A percentile compares a stretch with the other conserved stretches of the same genome.
These are phyloP conservation scores for Ctenicera cuprea DNA, from an alignment of 2,888 invertebrate species.

Conservation along the genomic window DNA sequence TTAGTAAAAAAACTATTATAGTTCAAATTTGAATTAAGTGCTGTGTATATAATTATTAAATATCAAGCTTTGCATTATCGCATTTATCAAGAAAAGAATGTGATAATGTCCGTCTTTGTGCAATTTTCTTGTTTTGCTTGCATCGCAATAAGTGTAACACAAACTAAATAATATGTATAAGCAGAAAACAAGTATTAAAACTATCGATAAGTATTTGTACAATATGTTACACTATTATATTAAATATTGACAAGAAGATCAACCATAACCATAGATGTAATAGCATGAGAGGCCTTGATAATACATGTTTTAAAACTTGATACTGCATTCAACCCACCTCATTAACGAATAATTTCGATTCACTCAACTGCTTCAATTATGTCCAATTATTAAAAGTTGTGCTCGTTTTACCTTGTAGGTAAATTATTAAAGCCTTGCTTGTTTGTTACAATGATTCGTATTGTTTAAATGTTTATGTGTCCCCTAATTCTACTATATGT, in stretches of 20 bases:
- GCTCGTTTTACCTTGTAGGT: too few relatives aligned
- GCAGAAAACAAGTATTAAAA: constrained; percentile 33
- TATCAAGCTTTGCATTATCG: constrained; percentile 30
- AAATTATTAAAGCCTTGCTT: background rate
- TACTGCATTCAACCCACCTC: background rate
- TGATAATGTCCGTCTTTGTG: constrained; percentile 22
- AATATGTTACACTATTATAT: constrained; percentile 16
- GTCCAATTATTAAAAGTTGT: too few relatives aligned
- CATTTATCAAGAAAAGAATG: constrained; percentile 20
- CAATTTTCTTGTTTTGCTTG: constrained; percentile 32
- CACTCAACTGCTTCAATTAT: background rate
- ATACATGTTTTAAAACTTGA: constrained; percentile 25
- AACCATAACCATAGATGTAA: constrained; percentile 36
- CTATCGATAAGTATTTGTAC: constrained; percentile 33
- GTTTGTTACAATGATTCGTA: background rate
- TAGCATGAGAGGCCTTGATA: constrained; percentile 52
- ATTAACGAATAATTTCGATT: background rate
- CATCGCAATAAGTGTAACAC: constrained; percentile 17
- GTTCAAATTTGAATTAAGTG: constrained; percentile 35
- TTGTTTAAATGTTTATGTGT: constrained; percentile 9
- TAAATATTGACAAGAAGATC: constrained; percentile 19
- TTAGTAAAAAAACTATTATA: constrained; percentile 14
- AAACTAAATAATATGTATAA: constrained; percentile 26
- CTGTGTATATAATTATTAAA: constrained; percentile 34
- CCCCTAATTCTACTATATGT: constrained; percentile 62